Conservation (phyloP, 1,140 invertebrate genomes). For the Drosophila chauvacae region DNA sequence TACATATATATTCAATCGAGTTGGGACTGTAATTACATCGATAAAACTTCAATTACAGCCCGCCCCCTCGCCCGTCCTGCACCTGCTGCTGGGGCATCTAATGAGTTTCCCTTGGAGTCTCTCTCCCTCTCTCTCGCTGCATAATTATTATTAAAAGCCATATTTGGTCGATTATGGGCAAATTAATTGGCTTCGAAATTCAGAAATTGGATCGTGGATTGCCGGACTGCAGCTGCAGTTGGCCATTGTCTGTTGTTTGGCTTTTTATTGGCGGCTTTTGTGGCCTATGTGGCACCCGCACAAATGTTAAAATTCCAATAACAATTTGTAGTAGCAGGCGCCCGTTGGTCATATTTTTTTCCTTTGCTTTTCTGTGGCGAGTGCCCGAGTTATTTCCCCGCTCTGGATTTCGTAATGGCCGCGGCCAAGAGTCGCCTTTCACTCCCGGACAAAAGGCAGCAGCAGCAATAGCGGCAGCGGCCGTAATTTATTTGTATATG, state of each 20-base stretch:
- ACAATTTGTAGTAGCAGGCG: slow-evolving; percentile 73
- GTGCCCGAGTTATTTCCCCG: slow-evolving; percentile 46
- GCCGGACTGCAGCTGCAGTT: slow-evolving; percentile 34
- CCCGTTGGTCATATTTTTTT: slow-evolving; percentile 4
- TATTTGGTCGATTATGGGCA: slow-evolving; percentile 74
- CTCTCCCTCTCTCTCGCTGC: slow-evolving; percentile 32
- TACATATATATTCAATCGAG: slow-evolving; percentile 22
- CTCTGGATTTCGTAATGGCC: slow-evolving; percentile 69
- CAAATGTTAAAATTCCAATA: slow-evolving; percentile 53
- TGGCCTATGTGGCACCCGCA: slow-evolving; percentile 46
- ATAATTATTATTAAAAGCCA: slow-evolving; percentile 78
- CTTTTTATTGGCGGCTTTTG: slow-evolving; percentile 26
- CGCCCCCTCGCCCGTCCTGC: background rate
- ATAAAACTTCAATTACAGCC: slow-evolving; percentile 38
- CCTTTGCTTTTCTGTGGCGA: slow-evolving; percentile 25
- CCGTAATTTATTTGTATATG: slow-evolving; percentile 76
- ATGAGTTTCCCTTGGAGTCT: slow-evolving; percentile 50
- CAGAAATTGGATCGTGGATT: slow-evolving; percentile 47
- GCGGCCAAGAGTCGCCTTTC: slow-evolving; percentile 66
- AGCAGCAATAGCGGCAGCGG: slow-evolving; percentile 33
- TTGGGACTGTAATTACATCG: slow-evolving; percentile 36
- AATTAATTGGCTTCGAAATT: slow-evolving; percentile 76
- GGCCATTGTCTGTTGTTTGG: slow-evolving; percentile 37
- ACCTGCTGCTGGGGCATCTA: slow-evolving; percentile 53
- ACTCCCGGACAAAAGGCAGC: slow-evolving; percentile 66